Evolutionary conservation across 1,140 invertebrate species (phyloP).

Genomic region (Archivesica marissinica): DNA sequence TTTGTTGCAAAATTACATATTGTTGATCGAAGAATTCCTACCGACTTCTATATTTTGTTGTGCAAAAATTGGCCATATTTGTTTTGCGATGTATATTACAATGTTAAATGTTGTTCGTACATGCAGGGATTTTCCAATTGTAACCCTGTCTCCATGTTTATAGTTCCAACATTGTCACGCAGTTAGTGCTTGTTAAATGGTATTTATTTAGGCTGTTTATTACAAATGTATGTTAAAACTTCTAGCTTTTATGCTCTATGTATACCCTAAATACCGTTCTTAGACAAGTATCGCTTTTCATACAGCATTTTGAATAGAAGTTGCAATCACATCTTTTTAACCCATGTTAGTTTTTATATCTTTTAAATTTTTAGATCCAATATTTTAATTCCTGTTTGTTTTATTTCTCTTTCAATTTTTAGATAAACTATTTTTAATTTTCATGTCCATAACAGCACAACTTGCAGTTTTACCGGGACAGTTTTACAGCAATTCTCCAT

Average conservation of each 20-base stretch:
- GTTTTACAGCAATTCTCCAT: too few relatives aligned
- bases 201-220: constrained; percentile 12
- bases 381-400: too few relatives aligned
- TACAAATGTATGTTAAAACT: not conserved
- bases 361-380: too few relatives aligned
- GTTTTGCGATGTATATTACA: not conserved
- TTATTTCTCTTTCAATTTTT: too few relatives aligned
- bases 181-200: constrained; percentile 13
- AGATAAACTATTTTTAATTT: too few relatives aligned
- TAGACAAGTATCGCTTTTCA: too few relatives aligned
- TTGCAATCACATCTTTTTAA: too few relatives aligned
- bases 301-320: too few relatives aligned
- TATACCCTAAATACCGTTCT: too few relatives aligned
- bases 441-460: too few relatives aligned
- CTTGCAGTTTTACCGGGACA: not conserved
- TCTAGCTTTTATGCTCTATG: constrained; percentile 9
- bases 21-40: not conserved
- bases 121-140: not conserved
- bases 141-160: not conserved
- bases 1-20: constrained; percentile 8
- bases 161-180: not conserved
- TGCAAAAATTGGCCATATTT: not conserved
- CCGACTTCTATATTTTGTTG: too few relatives aligned
- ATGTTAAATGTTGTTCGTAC: not conserved
- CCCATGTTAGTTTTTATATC: not conserved